phyloP scores from a whole-genome alignment of 2,113 vertebrate genomes.

The Ictalurus punctatus region DNA sequence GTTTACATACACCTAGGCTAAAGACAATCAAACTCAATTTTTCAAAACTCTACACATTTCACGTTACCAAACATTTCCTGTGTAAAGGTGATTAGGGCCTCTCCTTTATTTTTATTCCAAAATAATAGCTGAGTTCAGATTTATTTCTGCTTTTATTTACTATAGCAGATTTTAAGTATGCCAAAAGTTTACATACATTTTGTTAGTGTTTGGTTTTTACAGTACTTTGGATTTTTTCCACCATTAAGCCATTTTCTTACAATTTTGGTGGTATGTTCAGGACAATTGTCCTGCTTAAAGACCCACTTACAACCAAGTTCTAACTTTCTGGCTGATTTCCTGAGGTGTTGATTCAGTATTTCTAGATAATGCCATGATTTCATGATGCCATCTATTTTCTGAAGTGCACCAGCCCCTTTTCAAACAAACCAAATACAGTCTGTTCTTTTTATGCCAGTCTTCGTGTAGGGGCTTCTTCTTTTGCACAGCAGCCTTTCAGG shows the following conservation, averaged over 20 bases:
- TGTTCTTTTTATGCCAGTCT: not conserved
- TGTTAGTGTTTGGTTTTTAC: not conserved
- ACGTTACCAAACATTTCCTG: not conserved
- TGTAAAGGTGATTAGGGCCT: not conserved
- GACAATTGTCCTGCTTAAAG: not conserved
- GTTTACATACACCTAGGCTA: not conserved
- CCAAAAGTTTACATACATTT: not conserved
- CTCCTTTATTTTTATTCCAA: not conserved
- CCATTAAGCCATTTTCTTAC: not conserved
- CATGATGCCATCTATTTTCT: not conserved
- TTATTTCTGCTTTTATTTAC: not conserved
- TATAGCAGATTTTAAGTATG: not conserved
- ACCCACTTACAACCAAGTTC: not conserved
- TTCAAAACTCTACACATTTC: not conserved
- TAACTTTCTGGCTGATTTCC: not conserved
- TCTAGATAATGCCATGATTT: not conserved
- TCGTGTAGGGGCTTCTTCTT: not conserved
- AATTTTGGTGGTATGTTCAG: not conserved
- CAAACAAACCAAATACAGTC: not conserved
- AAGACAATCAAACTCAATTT: not conserved
- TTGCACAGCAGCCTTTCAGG: not conserved
- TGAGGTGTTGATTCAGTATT: not conserved
- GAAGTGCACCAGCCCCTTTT: not conserved
- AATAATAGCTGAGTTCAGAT: not conserved
- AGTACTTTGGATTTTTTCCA: not conserved